Evolutionary conservation across 2,113 vertebrate species (phyloP).

Genomic region (Antidorcas marsupialis): DNA sequence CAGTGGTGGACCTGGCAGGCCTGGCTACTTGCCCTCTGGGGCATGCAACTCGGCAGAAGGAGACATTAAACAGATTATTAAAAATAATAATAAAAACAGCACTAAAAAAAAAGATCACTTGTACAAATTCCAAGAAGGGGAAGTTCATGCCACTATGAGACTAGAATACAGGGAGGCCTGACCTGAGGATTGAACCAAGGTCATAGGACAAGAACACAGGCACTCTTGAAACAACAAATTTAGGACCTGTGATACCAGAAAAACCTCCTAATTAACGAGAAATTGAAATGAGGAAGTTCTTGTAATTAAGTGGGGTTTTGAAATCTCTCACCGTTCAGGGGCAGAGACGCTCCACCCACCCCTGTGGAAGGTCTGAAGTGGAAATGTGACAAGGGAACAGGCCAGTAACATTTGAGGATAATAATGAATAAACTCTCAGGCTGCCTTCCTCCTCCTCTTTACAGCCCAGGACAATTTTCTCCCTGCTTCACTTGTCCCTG

Average conservation of each 20-base stretch:
- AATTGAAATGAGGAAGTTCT: neutral
- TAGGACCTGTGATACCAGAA: neutral
- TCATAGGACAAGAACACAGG: neutral
- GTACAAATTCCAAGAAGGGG: neutral
- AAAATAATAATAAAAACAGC: neutral
- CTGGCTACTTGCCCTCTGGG: neutral
- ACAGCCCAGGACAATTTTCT: neutral
- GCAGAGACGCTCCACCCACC: neutral
- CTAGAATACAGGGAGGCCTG: neutral
- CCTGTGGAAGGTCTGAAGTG: neutral
- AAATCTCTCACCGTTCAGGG: neutral
- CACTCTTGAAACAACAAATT: neutral
- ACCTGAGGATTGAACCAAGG: neutral
- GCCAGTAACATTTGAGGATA: neutral
- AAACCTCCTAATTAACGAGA: neutral
- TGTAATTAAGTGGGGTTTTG: neutral
- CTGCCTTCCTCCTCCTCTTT: neutral
- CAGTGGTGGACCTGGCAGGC: neutral
- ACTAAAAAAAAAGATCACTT: neutral
- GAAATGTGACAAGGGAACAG: neutral
- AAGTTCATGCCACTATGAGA: neutral
- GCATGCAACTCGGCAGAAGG: neutral
- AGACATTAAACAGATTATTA: neutral
- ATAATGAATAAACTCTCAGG: neutral
- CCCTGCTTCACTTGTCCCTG: neutral